Evolutionary conservation across 2,888 invertebrate genomes (phyloP), one percentile per base, ranked within the genome.

Genomic region (Caenorhabditis imperialis): DNA sequence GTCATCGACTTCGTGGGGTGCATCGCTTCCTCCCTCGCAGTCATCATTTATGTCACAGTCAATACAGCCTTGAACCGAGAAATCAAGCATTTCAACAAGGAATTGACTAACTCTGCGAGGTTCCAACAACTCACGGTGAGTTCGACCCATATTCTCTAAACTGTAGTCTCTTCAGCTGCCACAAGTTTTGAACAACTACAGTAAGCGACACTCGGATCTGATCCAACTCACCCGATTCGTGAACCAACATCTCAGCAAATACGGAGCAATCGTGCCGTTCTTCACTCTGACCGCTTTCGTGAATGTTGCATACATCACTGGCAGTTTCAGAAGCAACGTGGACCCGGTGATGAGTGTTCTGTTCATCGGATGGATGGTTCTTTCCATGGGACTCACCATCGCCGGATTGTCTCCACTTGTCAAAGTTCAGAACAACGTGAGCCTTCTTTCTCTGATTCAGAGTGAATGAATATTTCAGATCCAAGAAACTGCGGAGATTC

Each of bases 41-140:
- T 75, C 22, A 44, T 75, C 22, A 53, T 53, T n/a, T 75, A 75
- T 30, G 60, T 70, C 1, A 61, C 70, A 3, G 45, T 75, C 20
- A 70, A 70, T 35, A 54, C 55, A 0, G 63, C 70, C 16, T 33
- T 75, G 23, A 58, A 53, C 23, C 40, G 70, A 33, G 75, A 75
- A 54, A 54, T 75, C 42, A 48, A 75, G 22, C 70, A 75, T 57
- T 75, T 75, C 53, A 75, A 75, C 33, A 70, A 75, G 30, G 75
- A 75, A 42, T 40, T 75, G 37, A 60, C 58, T 7, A 75, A 75
- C 33, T 61, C 70, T 23, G 69, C 63, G 0, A 45, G 75, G 25
- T 75, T 75, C 38, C 75, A 75, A 55, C 75, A 75, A 33, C 44
- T 72, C 4, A 63, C 72, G 22, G 58, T 62, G 10, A 45, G 30